phyloP scores from a whole-genome alignment of 2,113 vertebrate genomes.

The Podarcis cretensis region DNA sequence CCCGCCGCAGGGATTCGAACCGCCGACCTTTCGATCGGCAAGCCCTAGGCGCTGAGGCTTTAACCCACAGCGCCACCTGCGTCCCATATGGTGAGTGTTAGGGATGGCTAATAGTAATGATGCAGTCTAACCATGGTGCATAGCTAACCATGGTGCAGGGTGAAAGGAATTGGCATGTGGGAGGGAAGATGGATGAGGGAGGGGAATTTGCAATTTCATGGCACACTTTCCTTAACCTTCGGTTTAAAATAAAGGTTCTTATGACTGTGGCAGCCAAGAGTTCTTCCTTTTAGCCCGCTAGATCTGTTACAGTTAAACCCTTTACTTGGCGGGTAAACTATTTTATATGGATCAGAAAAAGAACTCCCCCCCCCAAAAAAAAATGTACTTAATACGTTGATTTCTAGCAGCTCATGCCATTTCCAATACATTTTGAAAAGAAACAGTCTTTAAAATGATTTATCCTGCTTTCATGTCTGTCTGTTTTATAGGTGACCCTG shows the following conservation, averaged over 20 bases:
- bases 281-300: background rate
- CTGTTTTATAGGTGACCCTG: constrained; percentile 87
- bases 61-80: too few relatives aligned
- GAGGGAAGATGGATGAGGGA: background rate
- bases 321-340: background rate
- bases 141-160: background rate
- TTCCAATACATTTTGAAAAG: background rate
- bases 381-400: background rate
- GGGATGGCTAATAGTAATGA: background rate
- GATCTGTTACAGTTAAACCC: background rate
- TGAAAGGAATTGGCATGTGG: background rate
- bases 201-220: background rate
- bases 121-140: background rate
- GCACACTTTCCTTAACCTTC: background rate
- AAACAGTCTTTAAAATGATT: background rate
- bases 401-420: background rate
- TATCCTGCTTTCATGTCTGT: constrained; percentile 18
- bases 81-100: background rate
- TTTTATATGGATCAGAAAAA: background rate
- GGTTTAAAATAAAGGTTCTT: background rate
- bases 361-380: background rate
- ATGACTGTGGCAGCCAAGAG: background rate
- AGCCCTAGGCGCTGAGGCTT: too few relatives aligned
- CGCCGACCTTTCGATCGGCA: too few relatives aligned
- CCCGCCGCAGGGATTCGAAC: too few relatives aligned